Conservation (phyloP, 2,113 vertebrate genomes). For the Microtus ochrogaster region DNA sequence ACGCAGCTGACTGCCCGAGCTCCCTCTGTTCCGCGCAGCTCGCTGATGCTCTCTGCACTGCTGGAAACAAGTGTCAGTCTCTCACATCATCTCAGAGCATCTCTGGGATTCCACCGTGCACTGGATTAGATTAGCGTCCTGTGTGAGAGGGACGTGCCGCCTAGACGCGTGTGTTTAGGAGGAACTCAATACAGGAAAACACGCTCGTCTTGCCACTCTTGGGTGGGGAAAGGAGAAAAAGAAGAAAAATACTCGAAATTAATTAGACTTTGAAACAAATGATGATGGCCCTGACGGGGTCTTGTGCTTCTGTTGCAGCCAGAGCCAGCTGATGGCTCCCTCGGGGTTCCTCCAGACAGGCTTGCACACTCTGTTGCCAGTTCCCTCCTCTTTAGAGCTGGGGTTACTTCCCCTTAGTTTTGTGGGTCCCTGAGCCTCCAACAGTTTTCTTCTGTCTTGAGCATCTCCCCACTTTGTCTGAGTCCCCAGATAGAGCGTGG, state of each 20-base stretch:
- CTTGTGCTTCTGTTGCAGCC: neutral
- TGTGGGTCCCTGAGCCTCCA: neutral
- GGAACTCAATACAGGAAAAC: neutral
- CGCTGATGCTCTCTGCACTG: neutral
- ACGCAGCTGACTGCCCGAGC: fast-evolving
- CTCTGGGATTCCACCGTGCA: neutral
- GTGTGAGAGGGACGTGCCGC: neutral
- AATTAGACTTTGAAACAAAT: neutral
- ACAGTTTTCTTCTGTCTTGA: neutral
- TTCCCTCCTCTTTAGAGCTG: neutral
- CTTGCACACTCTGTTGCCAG: fast-evolving
- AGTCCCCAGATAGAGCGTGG: neutral
- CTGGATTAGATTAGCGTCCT: neutral
- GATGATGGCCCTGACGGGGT: neutral
- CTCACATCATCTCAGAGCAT: neutral
- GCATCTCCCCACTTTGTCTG: neutral
- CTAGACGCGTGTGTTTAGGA: neutral
- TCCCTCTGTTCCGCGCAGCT: no score
- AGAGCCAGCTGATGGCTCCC: neutral
- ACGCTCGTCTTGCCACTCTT: neutral
- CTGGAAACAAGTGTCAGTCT: neutral
- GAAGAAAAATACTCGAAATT: neutral
- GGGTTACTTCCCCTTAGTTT: fast-evolving
- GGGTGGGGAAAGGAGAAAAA: neutral
- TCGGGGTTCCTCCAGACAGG: fast-evolving